phyloP scores from a whole-genome alignment of 1,140 invertebrate genomes.

The Pseudomyrmex concolor region DNA sequence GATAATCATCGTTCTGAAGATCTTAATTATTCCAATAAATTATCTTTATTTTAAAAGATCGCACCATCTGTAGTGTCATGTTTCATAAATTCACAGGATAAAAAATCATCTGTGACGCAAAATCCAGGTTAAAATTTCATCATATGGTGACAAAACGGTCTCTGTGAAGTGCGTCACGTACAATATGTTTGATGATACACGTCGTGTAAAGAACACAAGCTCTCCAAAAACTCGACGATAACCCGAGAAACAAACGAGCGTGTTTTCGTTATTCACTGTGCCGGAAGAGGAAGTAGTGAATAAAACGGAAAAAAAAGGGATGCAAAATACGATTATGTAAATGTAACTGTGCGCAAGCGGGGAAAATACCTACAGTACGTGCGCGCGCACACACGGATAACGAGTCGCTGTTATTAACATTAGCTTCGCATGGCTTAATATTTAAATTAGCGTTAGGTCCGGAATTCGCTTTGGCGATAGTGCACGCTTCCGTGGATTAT shows the following conservation, averaged over 20 bases:
- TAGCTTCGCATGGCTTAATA: constrained; percentile 72
- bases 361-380: not conserved
- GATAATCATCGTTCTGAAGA: not conserved
- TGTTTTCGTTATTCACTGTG: constrained; percentile 30
- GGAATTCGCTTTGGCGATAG: constrained; percentile 63
- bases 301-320: constrained; percentile 23
- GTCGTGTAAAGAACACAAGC: not conserved
- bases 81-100: no score
- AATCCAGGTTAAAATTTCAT: constrained; percentile 20
- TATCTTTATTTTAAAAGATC: no score
- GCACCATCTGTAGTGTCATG: no score
- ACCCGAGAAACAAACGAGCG: constrained; percentile 22
- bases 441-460: constrained; percentile 70
- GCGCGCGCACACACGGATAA: constrained; percentile 33
- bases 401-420: constrained; percentile 69
- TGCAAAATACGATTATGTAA: constrained; percentile 70
- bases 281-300: constrained; percentile 12
- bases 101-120: not conserved
- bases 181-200: constrained; percentile 23
- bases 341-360: constrained; percentile 38
- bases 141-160: not conserved
- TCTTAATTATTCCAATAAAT: no score
- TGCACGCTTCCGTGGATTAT: constrained; percentile 61
- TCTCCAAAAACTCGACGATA: constrained; percentile 35
- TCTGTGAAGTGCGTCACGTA: constrained; percentile 5